Evolutionary conservation across 2,888 invertebrate species (phyloP), one percentile per base, ranked within the genome.

Genomic region (Sialis fuliginosa): DNA sequence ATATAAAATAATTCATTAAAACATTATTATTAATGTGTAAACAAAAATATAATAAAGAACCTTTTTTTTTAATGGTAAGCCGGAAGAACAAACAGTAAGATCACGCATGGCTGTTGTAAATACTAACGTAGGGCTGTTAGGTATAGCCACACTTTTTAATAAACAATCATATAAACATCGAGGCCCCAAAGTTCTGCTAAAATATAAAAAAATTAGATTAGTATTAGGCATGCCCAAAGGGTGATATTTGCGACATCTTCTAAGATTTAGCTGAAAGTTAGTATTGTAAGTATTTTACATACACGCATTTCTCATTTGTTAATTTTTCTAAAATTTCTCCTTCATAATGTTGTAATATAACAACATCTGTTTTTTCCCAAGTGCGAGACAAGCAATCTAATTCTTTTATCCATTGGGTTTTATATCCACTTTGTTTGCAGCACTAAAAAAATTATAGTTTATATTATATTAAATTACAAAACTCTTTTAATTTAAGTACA

Each of bases 101-200:
- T 75, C 74, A 53, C 75, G 68, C 91, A 93, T 89, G 0, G 88
- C 84, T 44, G 85, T 73, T 30, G 82, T 85, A 57, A 75, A 88
- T 1, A 92, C 75, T 0, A 92, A 89, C 56, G 77, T 78, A 0
- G 72, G 71, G 5, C 77, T 79, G 47, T 79, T 72, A 0, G 91
- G 91, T 53, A 92, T 79, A 0, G 81, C 69, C 55, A 75, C 71
- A 9, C 77, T 77, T 56, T 80, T 79, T 32, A 74, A 69, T 40
- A 89, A 63, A 57, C 89, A 90, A 41, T 76, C 72, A 44, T 82
- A 68, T 10, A 93, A 61, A 58, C 90, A 91, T 46, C 78, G 74
- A 1, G 92, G 88, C 0, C 92, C 91, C 49, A 90, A 70, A 52
- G 92, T 71, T 59, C 89, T 88, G 62, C 62, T 69, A 55, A 56